Percentiles rank a stretch among this genome's conserved stretches.
phyloP scores from a whole-genome alignment of 1,140 invertebrate genomes.

The Hestina assimilis region DNA sequence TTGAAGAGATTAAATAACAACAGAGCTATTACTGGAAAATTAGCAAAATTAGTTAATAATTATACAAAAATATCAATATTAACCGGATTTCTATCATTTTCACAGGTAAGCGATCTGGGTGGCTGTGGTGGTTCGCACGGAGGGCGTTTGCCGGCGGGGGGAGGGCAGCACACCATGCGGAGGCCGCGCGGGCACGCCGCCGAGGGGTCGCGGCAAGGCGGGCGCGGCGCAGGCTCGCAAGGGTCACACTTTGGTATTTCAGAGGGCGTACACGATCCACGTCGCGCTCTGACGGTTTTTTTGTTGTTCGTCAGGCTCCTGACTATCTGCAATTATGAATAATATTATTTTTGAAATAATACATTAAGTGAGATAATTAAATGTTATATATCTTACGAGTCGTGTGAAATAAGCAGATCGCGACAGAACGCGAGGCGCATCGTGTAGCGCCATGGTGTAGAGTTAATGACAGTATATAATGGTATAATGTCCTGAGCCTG shows the following conservation, averaged over 20 bases:
- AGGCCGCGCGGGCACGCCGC: neutral
- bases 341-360: no score
- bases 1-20: no score
- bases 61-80: neutral
- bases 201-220: conserved; percentile 9
- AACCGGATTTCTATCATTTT: neutral
- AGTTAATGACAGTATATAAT: neutral
- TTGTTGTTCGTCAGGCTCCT: neutral
- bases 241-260: conserved; percentile 1
- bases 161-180: conserved; percentile 15
- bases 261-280: conserved; percentile 2
- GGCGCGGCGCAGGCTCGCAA: neutral
- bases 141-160: conserved; percentile 14
- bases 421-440: neutral
- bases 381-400: neutral
- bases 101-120: neutral
- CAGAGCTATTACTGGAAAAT: no score
- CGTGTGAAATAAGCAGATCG: neutral
- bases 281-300: neutral
- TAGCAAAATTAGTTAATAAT: no score
- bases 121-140: conserved; percentile 9
- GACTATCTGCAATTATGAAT: neutral
- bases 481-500: neutral
- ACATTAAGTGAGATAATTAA: neutral
- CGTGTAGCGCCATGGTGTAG: conserved; percentile 9